A percentile compares a stretch with the other conserved stretches of the same genome.
Conservation (phyloP, 2,113 vertebrate species). For the Xyliphius kryptos region DNA sequence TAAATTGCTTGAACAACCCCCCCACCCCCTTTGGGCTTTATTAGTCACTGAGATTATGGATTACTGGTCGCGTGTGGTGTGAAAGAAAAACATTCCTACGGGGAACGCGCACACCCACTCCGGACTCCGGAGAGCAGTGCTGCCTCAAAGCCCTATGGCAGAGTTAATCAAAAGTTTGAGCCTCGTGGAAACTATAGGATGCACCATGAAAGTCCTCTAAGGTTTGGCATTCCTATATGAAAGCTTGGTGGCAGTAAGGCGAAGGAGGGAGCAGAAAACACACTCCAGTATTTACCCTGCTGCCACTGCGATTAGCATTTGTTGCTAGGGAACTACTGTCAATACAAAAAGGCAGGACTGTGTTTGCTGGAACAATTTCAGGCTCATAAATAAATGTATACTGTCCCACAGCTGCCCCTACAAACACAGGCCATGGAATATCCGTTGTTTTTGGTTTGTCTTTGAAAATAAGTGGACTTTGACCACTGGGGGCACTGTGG, state of each 20-base stretch:
- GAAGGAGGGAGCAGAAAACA: conserved; percentile 15
- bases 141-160: neutral
- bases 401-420: neutral
- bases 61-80: neutral
- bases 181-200: neutral
- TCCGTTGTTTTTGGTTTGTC: too few species aligned
- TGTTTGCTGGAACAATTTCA: conserved; percentile 31
- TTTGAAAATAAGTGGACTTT: too few species aligned
- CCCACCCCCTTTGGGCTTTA: neutral
- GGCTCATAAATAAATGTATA: conserved; percentile 29
- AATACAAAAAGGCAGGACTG: conserved; percentile 10
- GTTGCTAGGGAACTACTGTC: conserved; percentile 47
- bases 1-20: conserved; percentile 14
- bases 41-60: conserved; percentile 1
- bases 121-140: neutral
- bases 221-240: conserved; percentile 32
- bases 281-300: conserved; percentile 39
- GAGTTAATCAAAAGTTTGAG: neutral
- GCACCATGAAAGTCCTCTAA: conserved; percentile 14
- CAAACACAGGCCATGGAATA: neutral
- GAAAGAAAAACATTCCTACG: neutral
- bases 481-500: too few species aligned
- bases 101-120: too few species aligned
- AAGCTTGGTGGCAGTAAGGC: conserved; percentile 7
- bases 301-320: conserved; percentile 36